Percentiles rank a stretch among this genome's conserved stretches.
Evolutionary conservation across 2,888 invertebrate genomes (phyloP).

Genomic region (Ennomos fuscantarius): DNA sequence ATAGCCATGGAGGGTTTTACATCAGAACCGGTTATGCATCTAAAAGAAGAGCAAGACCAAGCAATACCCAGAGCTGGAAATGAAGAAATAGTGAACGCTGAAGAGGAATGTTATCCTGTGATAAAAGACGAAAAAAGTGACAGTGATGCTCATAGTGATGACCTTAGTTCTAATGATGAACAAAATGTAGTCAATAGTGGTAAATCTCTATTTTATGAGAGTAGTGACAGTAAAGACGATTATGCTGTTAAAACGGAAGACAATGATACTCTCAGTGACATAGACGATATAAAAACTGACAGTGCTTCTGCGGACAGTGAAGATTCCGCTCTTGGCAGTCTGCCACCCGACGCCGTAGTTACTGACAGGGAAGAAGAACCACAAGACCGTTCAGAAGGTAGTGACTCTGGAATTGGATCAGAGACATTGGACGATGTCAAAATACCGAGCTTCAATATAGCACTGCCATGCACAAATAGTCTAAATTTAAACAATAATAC

Average conservation of each 20-base stretch:
- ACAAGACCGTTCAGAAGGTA: conserved; percentile 91
- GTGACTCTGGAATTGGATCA: conserved; percentile 93
- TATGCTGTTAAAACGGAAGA: conserved; percentile 80
- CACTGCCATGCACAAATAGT: conserved; percentile 63
- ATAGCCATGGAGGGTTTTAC: conserved; percentile 57
- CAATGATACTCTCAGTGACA: conserved; percentile 81
- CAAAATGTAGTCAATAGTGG: conserved; percentile 69
- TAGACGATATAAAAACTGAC: conserved; percentile 82
- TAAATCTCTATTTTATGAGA: conserved; percentile 82
- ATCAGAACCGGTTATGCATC: conserved; percentile 33
- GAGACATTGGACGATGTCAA: conserved; percentile 88
- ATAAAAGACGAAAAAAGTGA: conserved; percentile 73
- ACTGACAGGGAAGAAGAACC: conserved; percentile 85
- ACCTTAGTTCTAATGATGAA: conserved; percentile 73
- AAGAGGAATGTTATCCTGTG: conserved; percentile 55
- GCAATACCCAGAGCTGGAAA: conserved; percentile 39
- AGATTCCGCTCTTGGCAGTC: conserved; percentile 87
- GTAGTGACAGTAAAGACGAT: conserved; percentile 79
- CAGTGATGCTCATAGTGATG: conserved; percentile 75
- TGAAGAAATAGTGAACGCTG: conserved; percentile 43
- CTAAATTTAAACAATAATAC: conserved; percentile 42
- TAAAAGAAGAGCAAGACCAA: conserved; percentile 35
- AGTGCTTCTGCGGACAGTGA: conserved; percentile 85
- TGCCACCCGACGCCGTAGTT: conserved; percentile 76
- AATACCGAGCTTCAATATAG: conserved; percentile 65